These are phyloP conservation scores for Oncopodura yosiiana DNA, from an alignment of 1,140 invertebrate genomes.

Conservation along the genomic window DNA sequence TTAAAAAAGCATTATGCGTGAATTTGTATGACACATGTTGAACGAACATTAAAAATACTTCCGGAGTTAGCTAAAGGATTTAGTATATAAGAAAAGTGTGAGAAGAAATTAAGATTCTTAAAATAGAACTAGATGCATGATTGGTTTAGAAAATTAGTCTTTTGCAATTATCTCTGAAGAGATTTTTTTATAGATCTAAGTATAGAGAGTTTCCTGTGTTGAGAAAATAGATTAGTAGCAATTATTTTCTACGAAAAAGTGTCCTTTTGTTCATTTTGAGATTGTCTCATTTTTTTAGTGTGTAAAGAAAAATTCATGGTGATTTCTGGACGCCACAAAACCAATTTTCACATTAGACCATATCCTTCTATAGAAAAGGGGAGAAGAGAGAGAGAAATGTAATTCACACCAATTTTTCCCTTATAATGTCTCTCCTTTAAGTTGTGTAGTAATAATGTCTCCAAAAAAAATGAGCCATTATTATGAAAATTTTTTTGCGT, in stretches of 20 bases:
- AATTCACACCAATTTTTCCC: slow-evolving; percentile 29
- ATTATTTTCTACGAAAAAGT: background rate
- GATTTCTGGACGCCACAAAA: slow-evolving; percentile 18
- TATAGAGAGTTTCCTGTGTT: no score
- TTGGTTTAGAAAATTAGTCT: slow-evolving; percentile 33
- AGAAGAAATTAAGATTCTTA: no score
- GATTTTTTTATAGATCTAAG: slow-evolving; percentile 9
- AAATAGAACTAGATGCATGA: slow-evolving; percentile 29
- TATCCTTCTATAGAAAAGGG: slow-evolving; percentile 25
- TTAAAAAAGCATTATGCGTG: no score
- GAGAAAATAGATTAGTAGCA: no score
- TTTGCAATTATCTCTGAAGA: slow-evolving; percentile 27
- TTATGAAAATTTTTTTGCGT: no score
- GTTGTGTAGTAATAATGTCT: no score
- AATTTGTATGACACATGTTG: no score
- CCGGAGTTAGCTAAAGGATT: no score
- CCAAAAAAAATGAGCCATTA: no score
- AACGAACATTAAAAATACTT: no score
- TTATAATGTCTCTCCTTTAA: no score
- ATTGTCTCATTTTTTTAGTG: slow-evolving; percentile 1
- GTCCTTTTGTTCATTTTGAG: background rate
- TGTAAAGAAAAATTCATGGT: background rate
- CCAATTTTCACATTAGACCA: slow-evolving; percentile 35
- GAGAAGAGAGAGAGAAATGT: slow-evolving; percentile 8
- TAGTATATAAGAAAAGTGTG: no score